A percentile compares a stretch with the other conserved stretches of the same genome.
Evolutionary conservation across 1,140 invertebrate genomes (phyloP).

Genomic region (Monochamus saltuarius): DNA sequence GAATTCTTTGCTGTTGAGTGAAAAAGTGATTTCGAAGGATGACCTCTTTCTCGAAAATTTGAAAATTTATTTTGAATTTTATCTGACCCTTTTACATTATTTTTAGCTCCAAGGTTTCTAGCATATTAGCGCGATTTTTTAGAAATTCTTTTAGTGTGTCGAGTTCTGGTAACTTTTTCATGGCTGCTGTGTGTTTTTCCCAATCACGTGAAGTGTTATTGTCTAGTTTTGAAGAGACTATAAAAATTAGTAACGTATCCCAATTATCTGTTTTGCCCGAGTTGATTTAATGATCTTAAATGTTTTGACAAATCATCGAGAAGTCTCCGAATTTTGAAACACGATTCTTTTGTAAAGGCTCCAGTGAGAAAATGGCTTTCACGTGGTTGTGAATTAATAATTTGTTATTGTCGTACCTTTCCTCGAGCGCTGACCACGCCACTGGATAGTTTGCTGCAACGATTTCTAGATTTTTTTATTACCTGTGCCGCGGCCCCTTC

Average conservation of each 20-base stretch:
- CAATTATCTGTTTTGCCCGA: conserved; percentile 35
- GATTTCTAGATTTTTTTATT: conserved; percentile 24
- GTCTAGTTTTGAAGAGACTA: conserved; percentile 4
- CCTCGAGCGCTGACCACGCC: conserved; percentile 30
- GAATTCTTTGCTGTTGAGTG: too few relatives aligned
- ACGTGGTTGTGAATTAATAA: conserved; percentile 26
- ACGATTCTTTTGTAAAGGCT: conserved; percentile 24
- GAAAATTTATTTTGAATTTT: too few relatives aligned
- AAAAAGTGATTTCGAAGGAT: too few relatives aligned
- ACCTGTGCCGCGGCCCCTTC: conserved; percentile 21
- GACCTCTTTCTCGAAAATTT: too few relatives aligned
- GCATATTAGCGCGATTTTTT: too few relatives aligned
- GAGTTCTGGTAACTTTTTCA: too few relatives aligned
- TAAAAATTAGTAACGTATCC: conserved; percentile 29
- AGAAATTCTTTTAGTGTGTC: too few relatives aligned
- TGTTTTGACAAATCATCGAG: conserved; percentile 21
- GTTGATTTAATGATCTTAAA: conserved; percentile 26
- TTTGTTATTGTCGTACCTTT: conserved; percentile 33
- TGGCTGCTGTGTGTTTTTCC: background rate
- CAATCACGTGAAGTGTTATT: background rate
- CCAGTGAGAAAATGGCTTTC: conserved; percentile 16
- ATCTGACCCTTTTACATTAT: too few relatives aligned
- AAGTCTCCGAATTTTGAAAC: conserved; percentile 18
- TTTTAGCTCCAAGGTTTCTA: too few relatives aligned
- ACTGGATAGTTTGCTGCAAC: conserved; percentile 28